Evolutionary conservation across 2,113 vertebrate species (phyloP).

Genomic region (Ramphastos sulfuratus): DNA sequence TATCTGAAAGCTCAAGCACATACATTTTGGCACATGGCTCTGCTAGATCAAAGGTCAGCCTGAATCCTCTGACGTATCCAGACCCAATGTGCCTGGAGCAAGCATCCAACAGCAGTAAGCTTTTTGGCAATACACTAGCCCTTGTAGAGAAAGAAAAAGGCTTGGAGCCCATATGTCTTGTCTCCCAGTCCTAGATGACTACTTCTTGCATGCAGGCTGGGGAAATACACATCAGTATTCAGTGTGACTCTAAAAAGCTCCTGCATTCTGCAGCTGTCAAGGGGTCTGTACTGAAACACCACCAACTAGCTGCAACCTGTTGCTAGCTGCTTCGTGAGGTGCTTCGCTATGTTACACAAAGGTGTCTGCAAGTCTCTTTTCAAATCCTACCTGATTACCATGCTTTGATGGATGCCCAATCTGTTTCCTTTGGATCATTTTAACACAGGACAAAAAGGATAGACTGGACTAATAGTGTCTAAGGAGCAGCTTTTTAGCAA

Average conservation of each 20-base stretch:
- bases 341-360: neutral
- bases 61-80: slow-evolving; percentile 7
- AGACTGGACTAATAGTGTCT: neutral
- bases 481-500: neutral
- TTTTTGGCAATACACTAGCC: neutral
- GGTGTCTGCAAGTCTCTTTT: neutral
- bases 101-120: neutral
- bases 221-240: neutral
- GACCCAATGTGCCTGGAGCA: neutral
- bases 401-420: neutral
- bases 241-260: neutral
- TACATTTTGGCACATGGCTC: neutral
- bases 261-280: neutral
- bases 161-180: neutral
- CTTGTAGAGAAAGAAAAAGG: neutral
- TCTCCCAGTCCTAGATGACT: neutral
- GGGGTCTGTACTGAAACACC: neutral
- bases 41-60: neutral
- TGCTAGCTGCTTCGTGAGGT: neutral
- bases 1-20: neutral
- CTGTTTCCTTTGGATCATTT: neutral
- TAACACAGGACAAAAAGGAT: neutral
- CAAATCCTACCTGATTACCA: neutral
- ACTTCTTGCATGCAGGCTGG: neutral
- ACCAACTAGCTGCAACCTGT: neutral